Percentiles rank a stretch among this genome's conserved stretches.
These are phyloP conservation scores for Vireo altiloquus DNA, from an alignment of 2,113 vertebrate genomes.

Conservation along the genomic window DNA sequence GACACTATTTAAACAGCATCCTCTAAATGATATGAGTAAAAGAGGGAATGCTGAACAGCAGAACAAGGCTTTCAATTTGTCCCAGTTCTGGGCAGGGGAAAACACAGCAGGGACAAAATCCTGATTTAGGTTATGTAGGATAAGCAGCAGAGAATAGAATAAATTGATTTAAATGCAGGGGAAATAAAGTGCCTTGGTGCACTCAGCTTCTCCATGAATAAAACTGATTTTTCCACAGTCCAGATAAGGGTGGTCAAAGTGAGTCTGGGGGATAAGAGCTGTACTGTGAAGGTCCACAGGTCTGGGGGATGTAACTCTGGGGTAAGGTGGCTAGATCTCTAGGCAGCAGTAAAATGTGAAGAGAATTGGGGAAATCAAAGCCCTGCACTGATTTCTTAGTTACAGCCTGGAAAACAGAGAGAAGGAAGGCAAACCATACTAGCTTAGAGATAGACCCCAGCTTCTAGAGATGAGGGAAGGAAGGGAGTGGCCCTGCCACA, in stretches of 20 bases:
- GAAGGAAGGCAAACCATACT: neutral
- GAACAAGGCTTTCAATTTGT: neutral
- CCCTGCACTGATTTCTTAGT: neutral
- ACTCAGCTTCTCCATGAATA: neutral
- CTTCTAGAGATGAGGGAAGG: neutral
- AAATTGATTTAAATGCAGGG: neutral
- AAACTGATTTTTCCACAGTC: neutral
- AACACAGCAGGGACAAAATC: neutral
- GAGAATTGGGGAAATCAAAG: neutral
- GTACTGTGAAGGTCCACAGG: neutral
- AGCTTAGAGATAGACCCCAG: neutral
- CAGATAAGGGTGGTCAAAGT: neutral
- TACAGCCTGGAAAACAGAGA: neutral
- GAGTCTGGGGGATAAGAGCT: neutral
- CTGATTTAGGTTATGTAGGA: neutral
- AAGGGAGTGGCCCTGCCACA: neutral
- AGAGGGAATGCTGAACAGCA: neutral
- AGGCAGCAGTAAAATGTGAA: neutral
- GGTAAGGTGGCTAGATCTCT: neutral
- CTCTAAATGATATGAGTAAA: neutral
- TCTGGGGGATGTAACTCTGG: neutral
- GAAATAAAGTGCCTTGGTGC: neutral
- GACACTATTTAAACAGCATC: neutral
- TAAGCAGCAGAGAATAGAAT: neutral
- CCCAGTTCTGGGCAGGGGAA: neutral